A percentile compares a stretch with the other conserved stretches of the same genome.
phyloP scores from a whole-genome alignment of 2,113 vertebrate genomes.

The Ramphastos sulfuratus region DNA sequence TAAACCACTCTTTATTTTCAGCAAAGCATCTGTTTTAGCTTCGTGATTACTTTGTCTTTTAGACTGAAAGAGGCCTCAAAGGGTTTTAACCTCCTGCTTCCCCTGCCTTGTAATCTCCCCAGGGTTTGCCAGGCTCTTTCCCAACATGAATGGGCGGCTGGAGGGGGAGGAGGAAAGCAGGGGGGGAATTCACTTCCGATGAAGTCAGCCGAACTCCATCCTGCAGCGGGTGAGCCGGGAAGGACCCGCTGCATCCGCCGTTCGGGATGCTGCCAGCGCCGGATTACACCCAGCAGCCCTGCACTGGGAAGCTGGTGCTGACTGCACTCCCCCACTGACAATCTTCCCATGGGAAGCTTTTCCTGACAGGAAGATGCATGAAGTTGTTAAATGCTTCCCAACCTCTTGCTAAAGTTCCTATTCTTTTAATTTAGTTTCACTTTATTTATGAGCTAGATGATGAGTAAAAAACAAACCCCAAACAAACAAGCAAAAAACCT shows the following conservation, averaged over 20 bases:
- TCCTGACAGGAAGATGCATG: neutral
- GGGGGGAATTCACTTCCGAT: conserved; percentile 32
- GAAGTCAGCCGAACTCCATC: neutral
- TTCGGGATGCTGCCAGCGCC: neutral
- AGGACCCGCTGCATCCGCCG: neutral
- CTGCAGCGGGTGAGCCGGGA: neutral
- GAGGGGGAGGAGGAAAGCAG: neutral
- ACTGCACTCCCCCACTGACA: fast-evolving
- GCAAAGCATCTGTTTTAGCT: conserved; percentile 54
- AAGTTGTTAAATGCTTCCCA: conserved; percentile 14
- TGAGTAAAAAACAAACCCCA: neutral
- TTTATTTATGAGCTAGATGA: neutral
- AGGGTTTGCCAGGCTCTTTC: conserved; percentile 50
- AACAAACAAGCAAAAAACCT: too few species aligned
- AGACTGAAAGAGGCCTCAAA: conserved; percentile 44
- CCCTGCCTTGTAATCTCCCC: conserved; percentile 39
- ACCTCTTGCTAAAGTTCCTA: neutral
- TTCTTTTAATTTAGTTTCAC: neutral
- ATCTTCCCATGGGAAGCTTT: conserved; percentile 23
- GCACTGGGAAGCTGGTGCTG: neutral
- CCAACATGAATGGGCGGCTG: conserved; percentile 24
- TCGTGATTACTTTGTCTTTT: conserved; percentile 30
- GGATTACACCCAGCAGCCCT: neutral
- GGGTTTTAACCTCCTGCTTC: conserved; percentile 21
- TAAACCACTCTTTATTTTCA: conserved; percentile 48